phyloP scores from a whole-genome alignment of 2,888 invertebrate species.

The Cistogaster globosa region DNA sequence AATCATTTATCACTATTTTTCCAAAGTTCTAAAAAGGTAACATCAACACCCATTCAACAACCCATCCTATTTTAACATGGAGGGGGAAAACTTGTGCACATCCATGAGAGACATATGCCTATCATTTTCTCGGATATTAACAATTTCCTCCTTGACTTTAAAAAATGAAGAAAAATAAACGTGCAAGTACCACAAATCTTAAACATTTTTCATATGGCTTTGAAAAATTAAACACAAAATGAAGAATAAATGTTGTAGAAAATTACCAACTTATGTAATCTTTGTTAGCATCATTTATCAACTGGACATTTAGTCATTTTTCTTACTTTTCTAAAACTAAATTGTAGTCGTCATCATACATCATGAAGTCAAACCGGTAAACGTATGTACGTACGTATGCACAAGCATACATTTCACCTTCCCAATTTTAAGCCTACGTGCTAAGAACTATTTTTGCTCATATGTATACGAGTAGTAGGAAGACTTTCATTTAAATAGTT shows the following conservation, averaged over 20 bases:
- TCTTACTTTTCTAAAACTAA: conserved; percentile 77
- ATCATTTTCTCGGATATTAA: conserved; percentile 62
- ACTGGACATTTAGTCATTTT: conserved; percentile 81
- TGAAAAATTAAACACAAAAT: conserved; percentile 73
- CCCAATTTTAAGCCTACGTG: conserved; percentile 6
- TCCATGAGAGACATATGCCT: conserved; percentile 49
- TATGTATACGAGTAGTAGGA: neutral
- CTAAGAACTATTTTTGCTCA: conserved; percentile 16
- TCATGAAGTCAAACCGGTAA: conserved; percentile 70
- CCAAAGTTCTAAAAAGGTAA: conserved; percentile 22
- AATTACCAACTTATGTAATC: conserved; percentile 82
- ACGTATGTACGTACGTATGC: conserved; percentile 4
- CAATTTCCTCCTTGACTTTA: conserved; percentile 57
- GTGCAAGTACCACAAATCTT: conserved; percentile 4
- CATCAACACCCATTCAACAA: conserved; percentile 20
- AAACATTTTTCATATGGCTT: conserved; percentile 58
- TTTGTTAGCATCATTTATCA: conserved; percentile 82
- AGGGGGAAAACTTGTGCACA: conserved; percentile 41
- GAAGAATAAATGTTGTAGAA: conserved; percentile 82
- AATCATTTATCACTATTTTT: conserved; percentile 42
- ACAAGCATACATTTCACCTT: neutral
- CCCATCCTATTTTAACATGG: neutral
- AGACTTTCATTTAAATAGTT: conserved; percentile 21
- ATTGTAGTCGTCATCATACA: conserved; percentile 62
- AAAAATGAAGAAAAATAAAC: conserved; percentile 6